These are phyloP conservation scores for Bombus sylvicola DNA, from an alignment of 1,140 invertebrate species.

Conservation along the genomic window DNA sequence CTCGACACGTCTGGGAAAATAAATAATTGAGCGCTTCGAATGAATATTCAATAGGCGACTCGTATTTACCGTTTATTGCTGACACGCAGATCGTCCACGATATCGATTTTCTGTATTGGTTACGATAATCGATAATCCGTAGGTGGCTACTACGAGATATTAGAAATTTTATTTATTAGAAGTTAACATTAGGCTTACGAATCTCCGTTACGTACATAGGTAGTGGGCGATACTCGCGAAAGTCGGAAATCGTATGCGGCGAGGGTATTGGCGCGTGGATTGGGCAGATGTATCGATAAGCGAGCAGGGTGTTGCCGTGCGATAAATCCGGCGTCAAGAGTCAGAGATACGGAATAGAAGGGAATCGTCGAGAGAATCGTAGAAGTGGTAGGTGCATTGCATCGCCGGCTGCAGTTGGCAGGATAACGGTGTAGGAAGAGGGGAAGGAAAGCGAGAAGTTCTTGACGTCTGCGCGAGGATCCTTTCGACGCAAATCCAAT, in stretches of 20 bases:
- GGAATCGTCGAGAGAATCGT: constrained; percentile 29
- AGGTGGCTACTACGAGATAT: constrained; percentile 7
- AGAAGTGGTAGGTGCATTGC: constrained; percentile 28
- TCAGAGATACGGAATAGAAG: background rate
- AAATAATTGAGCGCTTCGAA: constrained; percentile 27
- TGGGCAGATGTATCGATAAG: constrained; percentile 24
- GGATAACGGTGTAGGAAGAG: constrained; percentile 11
- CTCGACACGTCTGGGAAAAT: constrained; percentile 29
- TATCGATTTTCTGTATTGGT: constrained; percentile 35
- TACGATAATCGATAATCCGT: constrained; percentile 53
- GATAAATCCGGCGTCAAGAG: constrained; percentile 40
- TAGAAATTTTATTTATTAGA: background rate
- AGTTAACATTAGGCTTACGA: too few relatives aligned
- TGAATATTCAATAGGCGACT: constrained; percentile 58
- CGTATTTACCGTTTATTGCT: constrained; percentile 36
- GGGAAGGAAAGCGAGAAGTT: constrained; percentile 31
- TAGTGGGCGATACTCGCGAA: background rate
- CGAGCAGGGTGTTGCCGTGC: background rate
- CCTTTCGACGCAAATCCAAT: constrained; percentile 51
- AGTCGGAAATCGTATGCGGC: background rate
- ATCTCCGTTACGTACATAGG: too few relatives aligned
- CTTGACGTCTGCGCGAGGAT: constrained; percentile 47
- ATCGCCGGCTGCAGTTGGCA: constrained; percentile 43
- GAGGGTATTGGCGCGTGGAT: background rate
- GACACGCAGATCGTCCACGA: constrained; percentile 26